phyloP scores from a whole-genome alignment of 2,888 invertebrate species.

The Pardosa pseudoannulata region DNA sequence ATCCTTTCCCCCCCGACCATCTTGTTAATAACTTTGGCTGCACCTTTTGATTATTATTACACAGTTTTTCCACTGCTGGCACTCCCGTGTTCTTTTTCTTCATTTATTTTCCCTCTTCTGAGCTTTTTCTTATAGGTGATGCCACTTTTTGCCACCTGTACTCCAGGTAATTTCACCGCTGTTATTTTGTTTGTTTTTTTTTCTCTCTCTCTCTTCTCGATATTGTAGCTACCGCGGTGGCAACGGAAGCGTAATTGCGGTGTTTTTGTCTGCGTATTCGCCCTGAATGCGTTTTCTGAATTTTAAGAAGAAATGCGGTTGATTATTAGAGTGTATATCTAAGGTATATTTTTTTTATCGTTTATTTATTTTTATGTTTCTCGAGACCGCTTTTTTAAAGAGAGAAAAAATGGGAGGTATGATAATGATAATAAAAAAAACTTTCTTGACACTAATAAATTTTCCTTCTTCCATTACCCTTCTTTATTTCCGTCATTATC shows the following conservation, averaged over 20 bases:
- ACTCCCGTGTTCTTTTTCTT: conserved; percentile 25
- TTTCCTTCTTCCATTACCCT: not conserved
- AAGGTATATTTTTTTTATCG: not conserved
- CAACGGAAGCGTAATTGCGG: conserved; percentile 31
- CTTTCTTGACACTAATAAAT: not conserved
- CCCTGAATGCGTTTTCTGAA: conserved; percentile 13
- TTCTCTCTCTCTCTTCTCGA: not conserved
- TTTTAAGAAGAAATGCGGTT: conserved; percentile 12
- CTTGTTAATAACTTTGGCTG: conserved; percentile 65
- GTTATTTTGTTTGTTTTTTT: conserved; percentile 23
- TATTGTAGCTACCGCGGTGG: conserved; percentile 32
- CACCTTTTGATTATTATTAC: conserved; percentile 66
- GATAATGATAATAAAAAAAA: not conserved
- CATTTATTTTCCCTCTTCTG: conserved; percentile 8
- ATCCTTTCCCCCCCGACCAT: not conserved
- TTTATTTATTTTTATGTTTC: not conserved
- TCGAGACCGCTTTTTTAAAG: not conserved
- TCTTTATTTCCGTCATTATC: too few relatives aligned
- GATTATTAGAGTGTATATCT: not conserved
- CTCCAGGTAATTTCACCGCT: conserved; percentile 20
- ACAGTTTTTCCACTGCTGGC: conserved; percentile 32
- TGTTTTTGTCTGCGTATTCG: not conserved
- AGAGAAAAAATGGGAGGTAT: not conserved
- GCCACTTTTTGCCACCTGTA: conserved; percentile 53
- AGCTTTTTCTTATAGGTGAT: conserved; percentile 18